Conservation (phyloP, 1,140 invertebrate species). For the Heliconius eleuchia region DNA sequence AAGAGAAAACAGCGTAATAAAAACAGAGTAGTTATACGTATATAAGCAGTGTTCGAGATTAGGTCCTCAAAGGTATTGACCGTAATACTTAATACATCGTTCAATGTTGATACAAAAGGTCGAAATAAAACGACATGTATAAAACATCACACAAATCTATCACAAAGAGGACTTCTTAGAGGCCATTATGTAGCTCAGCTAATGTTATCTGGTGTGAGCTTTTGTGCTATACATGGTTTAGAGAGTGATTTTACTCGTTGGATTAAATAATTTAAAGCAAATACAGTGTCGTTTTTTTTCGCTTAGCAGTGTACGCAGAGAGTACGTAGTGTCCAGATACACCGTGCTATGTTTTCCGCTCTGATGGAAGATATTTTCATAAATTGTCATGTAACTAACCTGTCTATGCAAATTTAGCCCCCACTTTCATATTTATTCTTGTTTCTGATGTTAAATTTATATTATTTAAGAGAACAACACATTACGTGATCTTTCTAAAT, state of each 20-base stretch:
- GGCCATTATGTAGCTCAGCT: constrained; percentile 4
- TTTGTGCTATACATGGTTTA: not conserved
- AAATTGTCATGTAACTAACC: too few relatives aligned
- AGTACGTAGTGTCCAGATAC: too few relatives aligned
- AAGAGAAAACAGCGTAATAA: too few relatives aligned
- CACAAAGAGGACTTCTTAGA: constrained; percentile 15
- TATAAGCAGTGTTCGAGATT: not conserved
- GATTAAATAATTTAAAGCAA: not conserved
- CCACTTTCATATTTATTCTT: too few relatives aligned
- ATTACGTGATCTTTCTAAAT: too few relatives aligned
- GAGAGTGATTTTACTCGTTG: not conserved
- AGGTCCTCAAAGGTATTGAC: constrained; percentile 5
- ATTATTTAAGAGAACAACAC: too few relatives aligned
- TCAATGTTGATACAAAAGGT: constrained; percentile 9
- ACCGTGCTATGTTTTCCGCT: too few relatives aligned
- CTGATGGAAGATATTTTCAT: too few relatives aligned
- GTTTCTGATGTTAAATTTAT: too few relatives aligned
- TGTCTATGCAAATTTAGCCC: too few relatives aligned
- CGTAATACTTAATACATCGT: constrained; percentile 4
- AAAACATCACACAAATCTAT: constrained; percentile 14
- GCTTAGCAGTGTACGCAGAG: too few relatives aligned
- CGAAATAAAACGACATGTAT: constrained; percentile 11
- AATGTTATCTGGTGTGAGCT: not conserved
- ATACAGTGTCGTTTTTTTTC: too few relatives aligned
- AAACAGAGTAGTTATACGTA: not conserved